These are phyloP conservation scores for Clarias batrachus DNA, from an alignment of 2,113 vertebrate genomes.

Conservation along the genomic window DNA sequence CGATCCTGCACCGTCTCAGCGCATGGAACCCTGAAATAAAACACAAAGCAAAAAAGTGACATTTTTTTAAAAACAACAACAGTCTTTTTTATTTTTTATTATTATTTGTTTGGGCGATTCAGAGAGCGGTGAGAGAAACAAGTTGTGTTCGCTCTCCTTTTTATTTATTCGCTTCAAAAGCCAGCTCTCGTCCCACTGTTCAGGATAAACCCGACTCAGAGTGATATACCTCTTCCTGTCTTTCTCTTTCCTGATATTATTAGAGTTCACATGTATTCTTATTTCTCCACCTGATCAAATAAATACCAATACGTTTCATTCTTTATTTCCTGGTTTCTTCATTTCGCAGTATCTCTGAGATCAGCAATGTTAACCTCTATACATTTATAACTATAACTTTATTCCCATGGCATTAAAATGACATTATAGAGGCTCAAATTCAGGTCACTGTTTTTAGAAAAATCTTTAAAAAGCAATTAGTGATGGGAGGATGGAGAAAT, in stretches of 20 bases:
- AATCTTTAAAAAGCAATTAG: slow-evolving; percentile 33
- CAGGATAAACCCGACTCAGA: slow-evolving; percentile 29
- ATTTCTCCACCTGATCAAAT: slow-evolving; percentile 19
- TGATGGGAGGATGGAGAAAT: slow-evolving; percentile 8
- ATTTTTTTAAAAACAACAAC: not conserved
- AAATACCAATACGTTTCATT: slow-evolving; percentile 10
- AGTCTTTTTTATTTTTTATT: not conserved
- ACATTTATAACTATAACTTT: not conserved
- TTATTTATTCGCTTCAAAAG: not conserved
- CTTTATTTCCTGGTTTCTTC: not conserved
- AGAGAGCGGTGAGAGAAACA: not conserved
- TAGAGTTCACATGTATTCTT: not conserved
- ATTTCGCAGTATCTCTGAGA: not conserved
- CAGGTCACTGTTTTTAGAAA: slow-evolving; percentile 39
- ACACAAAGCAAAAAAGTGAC: not conserved
- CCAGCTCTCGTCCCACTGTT: slow-evolving; percentile 4
- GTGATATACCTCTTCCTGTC: slow-evolving; percentile 50
- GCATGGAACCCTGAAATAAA: not conserved
- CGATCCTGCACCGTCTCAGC: not conserved
- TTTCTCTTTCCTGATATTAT: not conserved
- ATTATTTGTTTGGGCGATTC: not conserved
- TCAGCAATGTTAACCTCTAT: slow-evolving; percentile 17
- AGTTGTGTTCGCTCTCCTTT: not conserved
- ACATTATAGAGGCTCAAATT: slow-evolving; percentile 36
- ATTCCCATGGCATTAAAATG: slow-evolving; percentile 31